phyloP scores from a whole-genome alignment of 2,888 invertebrate species.

The Lasioglossum morio region DNA sequence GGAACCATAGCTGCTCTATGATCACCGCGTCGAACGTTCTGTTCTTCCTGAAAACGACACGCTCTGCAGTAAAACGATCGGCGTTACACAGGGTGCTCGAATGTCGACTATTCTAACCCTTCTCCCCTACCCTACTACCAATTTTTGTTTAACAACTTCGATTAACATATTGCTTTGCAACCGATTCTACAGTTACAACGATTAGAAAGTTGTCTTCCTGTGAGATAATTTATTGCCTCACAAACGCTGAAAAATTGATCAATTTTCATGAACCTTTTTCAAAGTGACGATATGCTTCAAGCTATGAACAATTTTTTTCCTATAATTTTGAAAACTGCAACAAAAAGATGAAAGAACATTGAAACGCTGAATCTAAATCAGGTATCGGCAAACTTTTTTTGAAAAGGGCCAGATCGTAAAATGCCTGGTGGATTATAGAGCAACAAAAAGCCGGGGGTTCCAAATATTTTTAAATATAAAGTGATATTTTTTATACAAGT shows the following conservation, averaged over 20 bases:
- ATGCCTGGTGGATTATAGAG: too few relatives aligned
- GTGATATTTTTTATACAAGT: too few relatives aligned
- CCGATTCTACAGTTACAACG: too few relatives aligned
- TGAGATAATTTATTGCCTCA: not conserved
- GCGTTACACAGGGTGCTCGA: not conserved
- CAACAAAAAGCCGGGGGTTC: too few relatives aligned
- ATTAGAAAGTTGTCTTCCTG: not conserved
- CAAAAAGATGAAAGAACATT: too few relatives aligned
- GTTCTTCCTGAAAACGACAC: constrained; percentile 69
- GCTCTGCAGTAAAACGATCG: not conserved
- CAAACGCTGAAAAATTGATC: not conserved
- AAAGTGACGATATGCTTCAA: not conserved
- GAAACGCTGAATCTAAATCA: too few relatives aligned
- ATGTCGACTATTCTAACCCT: not conserved
- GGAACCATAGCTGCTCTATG: constrained; percentile 81
- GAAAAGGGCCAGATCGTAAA: too few relatives aligned
- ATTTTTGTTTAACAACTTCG: not conserved
- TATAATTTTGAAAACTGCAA: too few relatives aligned
- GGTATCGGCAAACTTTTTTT: too few relatives aligned
- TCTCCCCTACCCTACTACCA: not conserved
- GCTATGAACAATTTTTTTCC: too few relatives aligned
- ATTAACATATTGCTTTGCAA: not conserved
- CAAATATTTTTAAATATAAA: too few relatives aligned
- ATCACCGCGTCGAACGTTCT: constrained; percentile 79
- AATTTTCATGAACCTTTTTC: not conserved